phyloP scores from a whole-genome alignment of 92 coral and sea anemone species.

The Anthopleura xanthogrammica region DNA sequence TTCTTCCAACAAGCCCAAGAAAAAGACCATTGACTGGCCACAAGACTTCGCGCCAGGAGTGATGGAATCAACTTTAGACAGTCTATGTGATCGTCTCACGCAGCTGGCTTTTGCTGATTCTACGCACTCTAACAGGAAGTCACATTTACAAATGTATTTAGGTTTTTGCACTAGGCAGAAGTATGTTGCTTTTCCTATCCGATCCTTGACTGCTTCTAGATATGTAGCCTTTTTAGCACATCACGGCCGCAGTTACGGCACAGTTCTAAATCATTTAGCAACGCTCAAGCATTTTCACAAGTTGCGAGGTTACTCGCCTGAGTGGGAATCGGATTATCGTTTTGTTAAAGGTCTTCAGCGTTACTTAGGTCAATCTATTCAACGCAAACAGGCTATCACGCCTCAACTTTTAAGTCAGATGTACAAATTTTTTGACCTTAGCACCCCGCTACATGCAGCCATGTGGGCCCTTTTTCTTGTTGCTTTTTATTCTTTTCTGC shows the following conservation, averaged over 20 bases:
- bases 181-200: slow-evolving; percentile 3
- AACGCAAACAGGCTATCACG: slow-evolving; percentile 23
- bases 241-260: slow-evolving; percentile 33
- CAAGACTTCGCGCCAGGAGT: slow-evolving; percentile 27
- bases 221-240: slow-evolving; percentile 26
- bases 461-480: background rate
- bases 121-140: background rate
- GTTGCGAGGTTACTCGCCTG: slow-evolving; percentile 1
- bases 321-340: slow-evolving; percentile 26
- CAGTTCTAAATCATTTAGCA: slow-evolving; percentile 30
- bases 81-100: background rate
- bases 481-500: background rate
- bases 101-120: background rate
- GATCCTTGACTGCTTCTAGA: background rate
- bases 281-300: slow-evolving; percentile 33
- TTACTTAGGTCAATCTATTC: slow-evolving; percentile 14
- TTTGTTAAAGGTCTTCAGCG: slow-evolving; percentile 18
- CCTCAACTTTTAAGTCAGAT: background rate
- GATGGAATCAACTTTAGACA: no score
- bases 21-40: slow-evolving; percentile 20
- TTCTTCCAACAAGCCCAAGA: slow-evolving; percentile 1
- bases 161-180: background rate
- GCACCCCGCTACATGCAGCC: background rate
- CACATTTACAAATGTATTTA: background rate
- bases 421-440: background rate